Base-by-base conservation (phyloP, 2,113 vertebrate species). In the Melanerpes aurifrons region DNA sequence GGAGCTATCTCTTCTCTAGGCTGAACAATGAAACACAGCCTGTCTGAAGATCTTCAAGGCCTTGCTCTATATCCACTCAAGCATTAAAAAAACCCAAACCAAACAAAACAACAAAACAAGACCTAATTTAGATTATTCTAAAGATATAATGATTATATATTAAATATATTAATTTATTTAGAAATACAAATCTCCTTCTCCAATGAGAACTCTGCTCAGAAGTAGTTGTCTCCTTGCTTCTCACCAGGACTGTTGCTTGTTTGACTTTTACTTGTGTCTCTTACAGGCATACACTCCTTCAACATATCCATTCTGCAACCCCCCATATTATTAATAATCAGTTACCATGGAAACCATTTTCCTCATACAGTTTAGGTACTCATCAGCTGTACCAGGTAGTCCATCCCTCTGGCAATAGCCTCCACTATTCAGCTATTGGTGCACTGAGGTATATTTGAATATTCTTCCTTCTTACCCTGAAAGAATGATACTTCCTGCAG, bases 331-430 rank as follows among this genome's bases (percentile, higher is more conserved):
- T 66, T 58, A 67, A 56, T 43, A 66, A 32, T 17, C 45, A 70
- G 59, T 87, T 85, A 47, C 71, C 50, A 87, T 21, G 82, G 78
- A 89, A 89, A 79, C 32, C 2, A 2, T 92, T 70, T 37, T 67
- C n/a, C 19, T 78, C 9, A 1, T 18, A 18, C 0, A 0, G 35
- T 10, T 79, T 48, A 40, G 22, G n/a, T 63, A 32, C 15, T 62
- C 70, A 72, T 62, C 50, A 85, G 25, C 71, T 82, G 32, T 66
- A 45, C 15, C 29, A 62, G 18, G 26, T 76, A 56, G 15, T 67
- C 26, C 11, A 73, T 56, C 26, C 47, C 35, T 61, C n/a, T 67
- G 64, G 37, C 35, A 80, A 26, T 67, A 70, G 3, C 21, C 15
- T 88, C 9, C 32, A 31, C 19, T 45, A 73, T 66, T 63, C 37